phyloP scores from a whole-genome alignment of 2,113 vertebrate genomes.

The Catharus fuscescens region DNA sequence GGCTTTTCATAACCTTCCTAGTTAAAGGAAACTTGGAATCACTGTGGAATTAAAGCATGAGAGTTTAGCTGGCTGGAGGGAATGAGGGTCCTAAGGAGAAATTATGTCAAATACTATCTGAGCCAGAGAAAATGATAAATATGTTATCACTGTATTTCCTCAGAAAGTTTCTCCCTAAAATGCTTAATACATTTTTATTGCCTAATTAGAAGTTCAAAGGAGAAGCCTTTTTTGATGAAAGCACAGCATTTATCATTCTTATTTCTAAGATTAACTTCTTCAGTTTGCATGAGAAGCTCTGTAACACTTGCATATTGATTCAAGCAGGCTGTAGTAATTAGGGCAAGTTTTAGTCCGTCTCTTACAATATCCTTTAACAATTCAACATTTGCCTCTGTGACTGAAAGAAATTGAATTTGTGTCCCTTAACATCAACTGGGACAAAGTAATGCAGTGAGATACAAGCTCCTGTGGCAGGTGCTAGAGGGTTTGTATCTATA shows the following conservation, averaged over 20 bases:
- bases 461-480: background rate
- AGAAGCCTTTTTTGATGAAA: background rate
- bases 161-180: background rate
- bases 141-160: background rate
- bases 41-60: background rate
- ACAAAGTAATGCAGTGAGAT: background rate
- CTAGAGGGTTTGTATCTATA: background rate
- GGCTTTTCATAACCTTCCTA: background rate
- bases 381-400: background rate
- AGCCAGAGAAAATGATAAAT: background rate
- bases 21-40: background rate
- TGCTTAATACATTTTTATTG: background rate
- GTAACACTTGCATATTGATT: background rate
- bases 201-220: background rate
- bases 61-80: background rate
- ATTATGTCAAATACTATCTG: background rate
- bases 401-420: background rate
- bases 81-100: background rate
- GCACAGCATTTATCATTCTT: background rate
- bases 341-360: background rate
- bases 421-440: background rate
- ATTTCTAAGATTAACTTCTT: background rate
- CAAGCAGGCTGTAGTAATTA: background rate
- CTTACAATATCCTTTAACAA: background rate
- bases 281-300: background rate